Percentiles rank a stretch among this genome's conserved stretches.
Conservation (phyloP, 2,113 vertebrate species). For the Pollimyrus isidori region DNA sequence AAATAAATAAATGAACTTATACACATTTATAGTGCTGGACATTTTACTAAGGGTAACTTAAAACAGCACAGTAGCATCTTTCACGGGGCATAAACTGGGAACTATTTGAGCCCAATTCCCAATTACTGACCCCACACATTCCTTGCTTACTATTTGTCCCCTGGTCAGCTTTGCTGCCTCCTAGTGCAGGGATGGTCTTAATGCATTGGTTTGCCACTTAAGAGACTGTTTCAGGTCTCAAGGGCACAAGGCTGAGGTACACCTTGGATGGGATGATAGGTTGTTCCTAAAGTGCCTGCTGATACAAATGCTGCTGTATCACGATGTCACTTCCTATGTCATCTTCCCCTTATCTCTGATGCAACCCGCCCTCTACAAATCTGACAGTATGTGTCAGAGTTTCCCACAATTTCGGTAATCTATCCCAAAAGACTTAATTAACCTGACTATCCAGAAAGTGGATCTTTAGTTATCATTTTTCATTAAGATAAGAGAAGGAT, state of each 20-base stretch:
- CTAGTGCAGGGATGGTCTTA: neutral
- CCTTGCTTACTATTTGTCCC: neutral
- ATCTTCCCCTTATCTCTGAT: neutral
- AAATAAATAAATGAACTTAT: neutral
- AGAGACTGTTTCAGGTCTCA: neutral
- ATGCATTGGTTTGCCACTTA: neutral
- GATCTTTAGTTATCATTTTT: constrained; percentile 8
- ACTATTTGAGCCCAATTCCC: neutral
- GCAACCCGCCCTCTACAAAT: neutral
- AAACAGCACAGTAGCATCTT: neutral
- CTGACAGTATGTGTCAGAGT: neutral
- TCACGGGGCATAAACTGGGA: neutral
- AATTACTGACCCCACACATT: neutral
- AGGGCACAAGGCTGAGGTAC: neutral
- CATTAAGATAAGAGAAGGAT: constrained; percentile 17
- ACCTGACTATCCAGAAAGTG: constrained; percentile 5
- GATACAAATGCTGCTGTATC: neutral
- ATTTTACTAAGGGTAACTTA: neutral
- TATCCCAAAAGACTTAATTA: constrained; percentile 19
- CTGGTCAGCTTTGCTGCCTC: neutral
- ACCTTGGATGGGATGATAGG: neutral
- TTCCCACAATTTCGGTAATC: constrained; percentile 10
- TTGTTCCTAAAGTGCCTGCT: neutral
- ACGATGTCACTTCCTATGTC: neutral
- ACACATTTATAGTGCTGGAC: neutral